Base-by-base conservation (phyloP, 2,888 invertebrate genomes). In the Polyommatus iphigenia region DNA sequence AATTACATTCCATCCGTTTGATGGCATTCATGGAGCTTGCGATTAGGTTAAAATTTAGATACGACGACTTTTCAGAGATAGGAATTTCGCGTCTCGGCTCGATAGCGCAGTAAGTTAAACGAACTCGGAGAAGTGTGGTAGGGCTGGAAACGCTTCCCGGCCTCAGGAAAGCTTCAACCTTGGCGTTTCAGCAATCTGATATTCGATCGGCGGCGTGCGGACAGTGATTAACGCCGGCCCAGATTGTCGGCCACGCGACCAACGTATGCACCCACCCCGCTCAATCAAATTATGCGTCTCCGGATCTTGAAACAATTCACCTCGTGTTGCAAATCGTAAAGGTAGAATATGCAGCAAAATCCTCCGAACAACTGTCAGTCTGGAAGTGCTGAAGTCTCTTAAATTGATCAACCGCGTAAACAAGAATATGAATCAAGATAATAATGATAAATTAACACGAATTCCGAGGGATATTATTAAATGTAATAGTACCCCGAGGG, bases 191-290 rank as follows among this genome's bases (percentile, higher is more conserved):
- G 81, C 83, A 82, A 83, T 83, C 83, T 80, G 79, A 77, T 77
- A 79, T 81, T 81, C 82, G 80, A 83, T 84, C 81, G 79, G 77
- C 77, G 80, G 79, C 78, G 80, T 80, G 79, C 82, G 82, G 84
- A 81, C 80, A 83, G 80, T 84, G 84, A 85, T 85, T 82, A 81
- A 81, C 79, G 80, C 46, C 76, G 84, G 79, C 81, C 83, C 81
- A 85, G 82, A 84, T 84, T 76, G 62, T 76, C 46, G 67, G 78
- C 81, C 86, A 85, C 84, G 85, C 84, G 81, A 84, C 81, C 75
- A 29, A 50, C 75, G n/a, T 46, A 73, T 57, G 71, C 29, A 24
- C 46, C 13, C 72, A 72, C 72, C 36, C 41, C 13, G 20, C 13
- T 41, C 41, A 73, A 73, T 41, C 72, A 41, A 72, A 72, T 73